Percentiles rank a stretch among this genome's conserved stretches.
Evolutionary conservation across 2,888 invertebrate species (phyloP).

Genomic region (Dorcus hopei): DNA sequence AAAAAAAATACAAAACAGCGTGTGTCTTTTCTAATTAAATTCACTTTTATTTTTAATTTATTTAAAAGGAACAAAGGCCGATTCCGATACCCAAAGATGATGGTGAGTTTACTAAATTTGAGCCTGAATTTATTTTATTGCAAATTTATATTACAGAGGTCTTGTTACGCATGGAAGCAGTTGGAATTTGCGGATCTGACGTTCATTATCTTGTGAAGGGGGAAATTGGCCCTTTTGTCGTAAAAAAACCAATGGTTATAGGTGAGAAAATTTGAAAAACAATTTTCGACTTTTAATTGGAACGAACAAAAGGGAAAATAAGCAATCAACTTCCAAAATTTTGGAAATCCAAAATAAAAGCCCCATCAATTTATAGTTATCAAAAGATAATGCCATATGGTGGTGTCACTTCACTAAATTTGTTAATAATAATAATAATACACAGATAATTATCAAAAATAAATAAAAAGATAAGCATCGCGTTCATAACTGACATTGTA

Average conservation of each 20-base stretch:
- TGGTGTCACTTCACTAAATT: not conserved
- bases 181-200: slow-evolving; percentile 97
- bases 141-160: slow-evolving; percentile 62
- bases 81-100: slow-evolving; percentile 72
- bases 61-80: slow-evolving; percentile 75
- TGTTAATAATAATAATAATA: too few relatives aligned
- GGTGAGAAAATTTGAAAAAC: slow-evolving; percentile 51
- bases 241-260: slow-evolving; percentile 87
- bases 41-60: slow-evolving; percentile 22
- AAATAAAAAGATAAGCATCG: too few relatives aligned
- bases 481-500: too few relatives aligned
- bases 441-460: too few relatives aligned
- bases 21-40: too few relatives aligned
- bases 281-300: not conserved
- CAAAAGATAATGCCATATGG: not conserved
- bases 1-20: too few relatives aligned
- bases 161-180: slow-evolving; percentile 80
- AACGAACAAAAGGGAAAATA: not conserved
- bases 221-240: slow-evolving; percentile 80
- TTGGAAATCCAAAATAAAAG: too few relatives aligned
- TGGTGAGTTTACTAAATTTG: slow-evolving; percentile 54
- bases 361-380: not conserved
- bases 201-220: slow-evolving; percentile 89
- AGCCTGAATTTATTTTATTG: not conserved
- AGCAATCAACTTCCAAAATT: not conserved